Conservation (phyloP, 2,113 vertebrate species). For the Spilogale gracilis region DNA sequence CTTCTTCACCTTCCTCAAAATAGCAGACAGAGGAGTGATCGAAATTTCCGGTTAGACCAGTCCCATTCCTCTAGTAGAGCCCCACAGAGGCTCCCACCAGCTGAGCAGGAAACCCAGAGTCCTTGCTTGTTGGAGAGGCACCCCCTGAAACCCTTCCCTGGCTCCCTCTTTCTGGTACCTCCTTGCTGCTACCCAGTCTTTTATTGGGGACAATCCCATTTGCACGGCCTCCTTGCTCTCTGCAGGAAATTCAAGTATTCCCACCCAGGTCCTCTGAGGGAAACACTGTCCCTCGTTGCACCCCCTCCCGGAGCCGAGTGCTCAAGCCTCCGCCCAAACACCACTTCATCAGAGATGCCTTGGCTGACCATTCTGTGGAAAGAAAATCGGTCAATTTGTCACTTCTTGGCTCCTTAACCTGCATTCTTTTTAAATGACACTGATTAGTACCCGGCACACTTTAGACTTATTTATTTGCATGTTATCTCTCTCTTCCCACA, state of each 20-base stretch:
- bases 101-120: background rate
- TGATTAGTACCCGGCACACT: background rate
- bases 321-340: background rate
- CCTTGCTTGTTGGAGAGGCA: background rate
- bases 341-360: background rate
- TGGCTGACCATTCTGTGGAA: fast-evolving
- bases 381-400: too few relatives aligned
- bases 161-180: background rate
- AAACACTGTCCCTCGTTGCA: background rate
- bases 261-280: background rate
- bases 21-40: background rate
- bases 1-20: background rate
- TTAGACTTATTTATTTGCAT: background rate
- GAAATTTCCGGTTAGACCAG: background rate
- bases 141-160: too few relatives aligned
- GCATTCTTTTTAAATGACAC: background rate
- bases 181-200: too few relatives aligned
- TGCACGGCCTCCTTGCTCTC: background rate
- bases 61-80: background rate
- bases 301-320: too few relatives aligned
- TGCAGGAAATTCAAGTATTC: background rate
- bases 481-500: background rate
- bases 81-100: background rate
- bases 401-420: too few relatives aligned
- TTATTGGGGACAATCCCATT: background rate